phyloP scores from a whole-genome alignment of 2,113 vertebrate species.

The Cyprinodon brontotheroides region DNA sequence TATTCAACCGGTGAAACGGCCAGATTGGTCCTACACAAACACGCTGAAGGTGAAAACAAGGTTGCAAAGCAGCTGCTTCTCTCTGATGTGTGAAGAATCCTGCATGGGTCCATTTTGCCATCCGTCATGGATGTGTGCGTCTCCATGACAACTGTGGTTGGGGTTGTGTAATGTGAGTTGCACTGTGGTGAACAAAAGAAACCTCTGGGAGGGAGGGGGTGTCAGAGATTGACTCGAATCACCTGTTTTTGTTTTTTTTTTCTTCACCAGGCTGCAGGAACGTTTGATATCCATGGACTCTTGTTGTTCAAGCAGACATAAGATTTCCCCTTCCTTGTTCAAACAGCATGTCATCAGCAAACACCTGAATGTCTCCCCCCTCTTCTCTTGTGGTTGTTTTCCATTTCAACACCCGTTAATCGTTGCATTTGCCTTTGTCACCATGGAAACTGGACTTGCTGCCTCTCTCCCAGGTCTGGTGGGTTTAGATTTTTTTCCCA shows the following conservation, averaged over 20 bases:
- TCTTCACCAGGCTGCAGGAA: neutral
- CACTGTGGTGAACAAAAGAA: conserved; percentile 39
- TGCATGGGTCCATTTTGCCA: conserved; percentile 33
- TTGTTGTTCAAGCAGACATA: neutral
- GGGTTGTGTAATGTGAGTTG: conserved; percentile 56
- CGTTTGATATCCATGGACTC: neutral
- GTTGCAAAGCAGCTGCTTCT: conserved; percentile 21
- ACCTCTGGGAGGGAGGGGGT: conserved; percentile 16
- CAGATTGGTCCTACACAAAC: neutral
- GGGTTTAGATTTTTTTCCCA: conserved; percentile 30
- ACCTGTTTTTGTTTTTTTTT: neutral
- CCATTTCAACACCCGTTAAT: conserved; percentile 72
- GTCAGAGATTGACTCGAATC: conserved; percentile 26
- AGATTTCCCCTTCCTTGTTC: neutral
- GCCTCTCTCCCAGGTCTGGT: conserved; percentile 66
- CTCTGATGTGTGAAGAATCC: conserved; percentile 28
- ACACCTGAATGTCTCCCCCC: conserved; percentile 34
- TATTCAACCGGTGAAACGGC: conserved; percentile 4
- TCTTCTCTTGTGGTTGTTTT: conserved; percentile 48
- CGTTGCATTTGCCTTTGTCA: conserved; percentile 77
- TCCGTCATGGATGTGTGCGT: conserved; percentile 47
- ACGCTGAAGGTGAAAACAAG: conserved; percentile 61
- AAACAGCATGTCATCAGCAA: conserved; percentile 24
- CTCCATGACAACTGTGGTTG: conserved; percentile 64
- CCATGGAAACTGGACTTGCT: conserved; percentile 83